phyloP scores from a whole-genome alignment of 2,888 invertebrate species.

The Sarcophaga caerulescens region DNA sequence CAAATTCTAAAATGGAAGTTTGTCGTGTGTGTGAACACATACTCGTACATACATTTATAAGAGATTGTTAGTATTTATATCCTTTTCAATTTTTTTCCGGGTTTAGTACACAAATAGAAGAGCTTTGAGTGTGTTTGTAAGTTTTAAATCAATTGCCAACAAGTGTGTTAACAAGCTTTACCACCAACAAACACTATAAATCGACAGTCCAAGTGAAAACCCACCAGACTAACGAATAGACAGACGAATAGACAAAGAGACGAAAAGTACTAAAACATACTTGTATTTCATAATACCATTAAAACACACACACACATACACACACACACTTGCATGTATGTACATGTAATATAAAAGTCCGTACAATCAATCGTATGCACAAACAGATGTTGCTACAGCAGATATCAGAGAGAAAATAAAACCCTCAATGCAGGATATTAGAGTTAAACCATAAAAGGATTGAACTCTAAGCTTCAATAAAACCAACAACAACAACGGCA shows the following conservation, averaged over 20 bases:
- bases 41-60: too few relatives aligned
- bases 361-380: background rate
- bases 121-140: slow-evolving; percentile 30
- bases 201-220: slow-evolving; percentile 14
- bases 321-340: too few relatives aligned
- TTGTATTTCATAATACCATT: slow-evolving; percentile 10
- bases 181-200: slow-evolving; percentile 52
- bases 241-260: slow-evolving; percentile 14
- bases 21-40: slow-evolving; percentile 5
- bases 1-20: background rate
- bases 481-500: slow-evolving; percentile 5
- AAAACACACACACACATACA: slow-evolving; percentile 5
- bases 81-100: slow-evolving; percentile 24
- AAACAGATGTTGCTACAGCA: slow-evolving; percentile 31
- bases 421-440: slow-evolving; percentile 61
- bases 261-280: slow-evolving; percentile 19
- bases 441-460: slow-evolving; percentile 61
- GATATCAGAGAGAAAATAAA: slow-evolving; percentile 53
- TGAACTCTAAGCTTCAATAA: slow-evolving; percentile 44
- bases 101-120: slow-evolving; percentile 38
- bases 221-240: slow-evolving; percentile 10
- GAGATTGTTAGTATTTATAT: slow-evolving; percentile 6
- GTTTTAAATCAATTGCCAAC: slow-evolving; percentile 62
- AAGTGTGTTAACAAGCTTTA: slow-evolving; percentile 63
- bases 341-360: too few relatives aligned